Evolutionary conservation across 2,797 vertebrate species (phyloP), one percentile per base, ranked within the genome.

Genomic region (Gymnothorax javanicus): DNA sequence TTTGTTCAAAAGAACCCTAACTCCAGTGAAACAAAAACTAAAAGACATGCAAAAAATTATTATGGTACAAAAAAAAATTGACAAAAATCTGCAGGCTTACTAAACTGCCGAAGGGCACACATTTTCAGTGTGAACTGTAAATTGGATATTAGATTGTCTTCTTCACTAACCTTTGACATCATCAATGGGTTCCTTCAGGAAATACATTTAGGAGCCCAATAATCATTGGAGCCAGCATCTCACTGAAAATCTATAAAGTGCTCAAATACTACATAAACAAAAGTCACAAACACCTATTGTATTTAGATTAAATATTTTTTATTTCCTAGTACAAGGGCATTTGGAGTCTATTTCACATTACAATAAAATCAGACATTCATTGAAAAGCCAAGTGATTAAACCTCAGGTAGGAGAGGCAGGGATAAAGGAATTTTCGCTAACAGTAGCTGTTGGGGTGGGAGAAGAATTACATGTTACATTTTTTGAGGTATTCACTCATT

Each of bases 261-360:
- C 17, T 56, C 25, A 6, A 83, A 56, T 57, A 25, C 15, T 58
- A 15, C 3, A 58, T 23, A 3, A 52, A 86, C 52, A 88, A 60
- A 12, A 62, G 56, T n/a, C 69, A 86, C n/a, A 81, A 54, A 79
- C 85, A 79, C 23, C 0, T 2, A 56, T 23, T 12, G 1, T 83
- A 50, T 77, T 84, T 69, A 90, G 71, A 87, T 50, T 86, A 81
- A 62, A 82, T 89, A 20, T 90, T 81, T 43, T 91, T 90, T 89
- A 91, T 89, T 90, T 73, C 83, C 69, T 85, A 69, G 75, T 59
- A 57, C 73, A 62, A 56, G 62, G 84, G 50, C 73, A 0, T 85
- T 54, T 54, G 1, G 43, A 60, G 13, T 90, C 89, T 89, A 88
- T 89, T 90, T 86, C 82, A 67, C 85, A 86, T 60, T 85, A 86